Base-by-base conservation (phyloP, 1,140 invertebrate genomes). In the Panonychus citri region DNA sequence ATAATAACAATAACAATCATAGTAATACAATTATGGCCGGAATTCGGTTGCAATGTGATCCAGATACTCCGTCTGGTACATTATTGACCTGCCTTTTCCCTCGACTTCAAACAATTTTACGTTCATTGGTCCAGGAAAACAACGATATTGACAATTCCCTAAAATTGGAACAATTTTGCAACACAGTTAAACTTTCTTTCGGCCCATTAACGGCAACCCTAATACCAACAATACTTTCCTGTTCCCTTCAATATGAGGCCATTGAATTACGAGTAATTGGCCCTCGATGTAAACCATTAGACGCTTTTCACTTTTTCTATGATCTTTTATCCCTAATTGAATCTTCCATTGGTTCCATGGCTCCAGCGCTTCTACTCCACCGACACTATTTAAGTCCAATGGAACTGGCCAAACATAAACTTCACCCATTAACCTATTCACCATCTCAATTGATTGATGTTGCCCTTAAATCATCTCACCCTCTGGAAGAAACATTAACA, bases 121-220 rank as follows among this genome's bases (percentile, higher is more conserved):
- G 54, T n/a, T 27, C 25, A 7, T 43, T 26, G 8, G 15, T 56
- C 10, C 37, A 54, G n/a, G 24, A 53, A 25, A 28, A 56, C 54
- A n/a, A 34, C 3, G 48, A 51, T 21, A 54, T 34, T 30, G 40
- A 60, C 39, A 54, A 53, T 28, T 25, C 24, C 3, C 30, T 54
- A 21, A 82, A 85, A 68, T 68, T 87, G 13, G 81, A 82, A 61
- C 83, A 86, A 65, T 87, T 83, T 82, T 77, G 76, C 66, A 72
- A 78, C 54, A 82, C 81, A 17, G 81, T 79, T n/a, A 84, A 84
- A 67, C 74, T 83, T 54, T 81, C 78, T 62, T 77, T 78, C 53
- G 78, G 79, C 2, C 72, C 75, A 37, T 72, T 83, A 53, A 82
- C 86, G 37, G 51, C 51, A 10, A 53, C 56, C 37, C n/a, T 59